Evolutionary conservation across 2,888 invertebrate species (phyloP).

Genomic region (Hydrotaea cyrtoneurina): DNA sequence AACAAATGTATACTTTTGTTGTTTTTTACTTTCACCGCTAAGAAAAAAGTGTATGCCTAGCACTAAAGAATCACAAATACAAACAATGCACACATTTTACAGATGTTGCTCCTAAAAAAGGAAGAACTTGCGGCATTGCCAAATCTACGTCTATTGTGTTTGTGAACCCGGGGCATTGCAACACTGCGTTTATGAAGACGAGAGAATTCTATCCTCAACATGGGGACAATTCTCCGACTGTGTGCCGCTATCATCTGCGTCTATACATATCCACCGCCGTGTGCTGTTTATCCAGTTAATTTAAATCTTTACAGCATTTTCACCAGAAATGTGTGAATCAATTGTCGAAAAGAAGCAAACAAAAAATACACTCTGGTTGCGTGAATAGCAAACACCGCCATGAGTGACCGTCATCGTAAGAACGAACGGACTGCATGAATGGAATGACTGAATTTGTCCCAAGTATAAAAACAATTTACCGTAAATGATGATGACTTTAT

Average conservation of each 20-base stretch:
- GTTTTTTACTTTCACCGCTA: too few species aligned
- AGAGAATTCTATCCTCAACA: too few species aligned
- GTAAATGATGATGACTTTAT: neutral
- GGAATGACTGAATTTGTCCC: neutral
- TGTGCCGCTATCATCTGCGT: neutral
- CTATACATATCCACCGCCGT: neutral
- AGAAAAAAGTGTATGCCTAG: too few species aligned
- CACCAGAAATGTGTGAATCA: neutral
- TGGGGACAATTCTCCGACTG: too few species aligned
- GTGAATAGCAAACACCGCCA: neutral
- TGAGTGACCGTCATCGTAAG: neutral
- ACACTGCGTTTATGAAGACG: too few species aligned
- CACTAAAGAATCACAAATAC: too few species aligned
- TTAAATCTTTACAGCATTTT: slow-evolving; percentile 1
- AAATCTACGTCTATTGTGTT: too few species aligned
- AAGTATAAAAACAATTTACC: neutral
- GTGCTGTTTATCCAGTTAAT: neutral
- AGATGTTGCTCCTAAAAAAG: too few species aligned
- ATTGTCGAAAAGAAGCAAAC: neutral
- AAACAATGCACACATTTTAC: too few species aligned
- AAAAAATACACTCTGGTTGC: neutral
- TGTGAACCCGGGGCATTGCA: too few species aligned
- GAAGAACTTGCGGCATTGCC: too few species aligned
- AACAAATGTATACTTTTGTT: too few species aligned
- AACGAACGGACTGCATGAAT: neutral